Base-by-base conservation (phyloP, 2,888 invertebrate species). In the Cacoxenus indagator region DNA sequence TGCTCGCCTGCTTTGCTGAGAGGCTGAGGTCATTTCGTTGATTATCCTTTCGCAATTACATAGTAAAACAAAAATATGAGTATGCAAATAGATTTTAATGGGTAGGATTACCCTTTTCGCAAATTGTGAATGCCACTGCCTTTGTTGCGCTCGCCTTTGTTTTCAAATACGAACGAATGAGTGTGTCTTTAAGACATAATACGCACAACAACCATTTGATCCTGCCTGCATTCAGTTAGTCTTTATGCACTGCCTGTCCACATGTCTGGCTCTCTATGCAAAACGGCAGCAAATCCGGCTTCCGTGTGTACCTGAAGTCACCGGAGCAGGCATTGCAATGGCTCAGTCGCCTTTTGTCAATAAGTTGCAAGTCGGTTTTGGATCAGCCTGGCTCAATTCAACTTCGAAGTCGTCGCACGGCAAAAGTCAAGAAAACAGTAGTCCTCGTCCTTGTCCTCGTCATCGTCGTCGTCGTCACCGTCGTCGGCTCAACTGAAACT, bases 111-210 rank as follows among this genome's bases (percentile, higher is more conserved):
- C 81, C 78, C 81, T 77, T 76, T 77, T 75, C 74, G 80, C 77
- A 81, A 81, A 83, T 78, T 74, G 74, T 62, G 68, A 77, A 81
- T 79, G 78, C 78, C 59, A 74, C 69, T 73, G 51, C 68, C 78
- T 19, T 57, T 59, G 68, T 65, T 5, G 22, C 48, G 9, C n/a
- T 4, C 26, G 29, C 65, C 73, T 81, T 81, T 85, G 83, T 84
- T 84, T 82, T 78, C 74, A 73, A 78, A 83, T 76, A 75, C 72
- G 73, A 11, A 51, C 51, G 79, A 81, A 85, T 83, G 84, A 78
- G 81, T 84, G 85, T 83, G 84, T 84, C 84, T 84, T 72, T 85
- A 84, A 85, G 84, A 84, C 84, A 85, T 85, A 85, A 84, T 84
- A 85, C 84, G 57, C 84, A 83, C 29, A 73, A 81, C 81, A 81